Evolutionary conservation across 2,888 invertebrate genomes (phyloP).

Genomic region (Andrena minutula): DNA sequence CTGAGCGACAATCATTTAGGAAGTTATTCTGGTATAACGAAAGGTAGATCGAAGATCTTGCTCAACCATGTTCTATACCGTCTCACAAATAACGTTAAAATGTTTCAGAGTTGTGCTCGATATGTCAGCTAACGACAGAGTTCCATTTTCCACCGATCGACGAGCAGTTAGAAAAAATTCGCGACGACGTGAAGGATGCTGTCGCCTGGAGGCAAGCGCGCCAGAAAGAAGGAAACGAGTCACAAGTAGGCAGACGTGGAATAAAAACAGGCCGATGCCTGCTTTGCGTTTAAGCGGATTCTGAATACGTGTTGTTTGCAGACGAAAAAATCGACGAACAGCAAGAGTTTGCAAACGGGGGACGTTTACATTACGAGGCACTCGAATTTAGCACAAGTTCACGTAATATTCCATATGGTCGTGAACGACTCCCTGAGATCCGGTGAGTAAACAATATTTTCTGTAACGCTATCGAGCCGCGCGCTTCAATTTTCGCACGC

Average conservation of each 20-base stretch:
- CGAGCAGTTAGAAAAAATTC: slow-evolving; percentile 92
- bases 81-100: not conserved
- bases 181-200: slow-evolving; percentile 87
- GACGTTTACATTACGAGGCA: slow-evolving; percentile 95
- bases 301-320: slow-evolving; percentile 61
- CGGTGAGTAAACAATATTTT: slow-evolving; percentile 77
- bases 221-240: slow-evolving; percentile 81
- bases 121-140: slow-evolving; percentile 94
- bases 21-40: slow-evolving; percentile 88
- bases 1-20: slow-evolving; percentile 89
- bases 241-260: slow-evolving; percentile 72
- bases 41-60: slow-evolving; percentile 82
- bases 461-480: not conserved
- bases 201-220: slow-evolving; percentile 85
- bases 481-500: slow-evolving; percentile 41
- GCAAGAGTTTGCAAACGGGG: slow-evolving; percentile 90
- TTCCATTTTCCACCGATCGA: slow-evolving; percentile 97
- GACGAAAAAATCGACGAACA: slow-evolving; percentile 84
- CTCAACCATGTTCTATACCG: not conserved
- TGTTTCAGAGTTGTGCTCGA: slow-evolving; percentile 88
- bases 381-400: slow-evolving; percentile 97
- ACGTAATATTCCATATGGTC: slow-evolving; percentile 98
- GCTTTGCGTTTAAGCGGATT: not conserved
- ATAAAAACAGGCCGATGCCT: not conserved
- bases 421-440: slow-evolving; percentile 91